Evolutionary conservation across 2,888 invertebrate species (phyloP).

Genomic region (Tricholauxania praeusta): DNA sequence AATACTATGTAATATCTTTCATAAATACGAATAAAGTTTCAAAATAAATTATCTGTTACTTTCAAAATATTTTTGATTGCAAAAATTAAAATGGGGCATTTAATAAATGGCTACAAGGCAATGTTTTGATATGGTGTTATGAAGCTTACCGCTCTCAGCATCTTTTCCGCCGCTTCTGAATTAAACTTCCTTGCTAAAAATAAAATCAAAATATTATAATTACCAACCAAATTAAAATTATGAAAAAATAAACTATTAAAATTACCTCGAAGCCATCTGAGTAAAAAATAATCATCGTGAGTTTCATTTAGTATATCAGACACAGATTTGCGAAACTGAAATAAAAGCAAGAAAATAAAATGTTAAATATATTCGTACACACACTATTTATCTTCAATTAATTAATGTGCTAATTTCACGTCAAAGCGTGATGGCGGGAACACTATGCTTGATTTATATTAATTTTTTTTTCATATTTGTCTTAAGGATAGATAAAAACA

Average conservation of each 20-base stretch:
- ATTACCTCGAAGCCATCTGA: constrained; percentile 86
- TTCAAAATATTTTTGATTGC: no score
- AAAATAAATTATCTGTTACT: no score
- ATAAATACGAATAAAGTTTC: no score
- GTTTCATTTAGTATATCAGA: constrained; percentile 76
- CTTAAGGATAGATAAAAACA: no score
- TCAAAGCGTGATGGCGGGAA: no score
- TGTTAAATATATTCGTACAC: not conserved
- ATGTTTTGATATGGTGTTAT: no score
- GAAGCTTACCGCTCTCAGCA: constrained; percentile 84
- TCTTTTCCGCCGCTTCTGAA: constrained; percentile 88
- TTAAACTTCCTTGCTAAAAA: constrained; percentile 84
- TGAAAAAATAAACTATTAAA: constrained; percentile 17
- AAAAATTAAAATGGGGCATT: no score
- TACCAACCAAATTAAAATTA: not conserved
- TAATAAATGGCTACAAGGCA: no score
- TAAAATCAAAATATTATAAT: constrained; percentile 4
- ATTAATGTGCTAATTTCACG: no score
- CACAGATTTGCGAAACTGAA: constrained; percentile 80
- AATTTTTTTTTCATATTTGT: no score
- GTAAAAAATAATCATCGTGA: constrained; percentile 82
- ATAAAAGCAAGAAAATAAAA: constrained; percentile 25
- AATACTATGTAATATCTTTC: no score
- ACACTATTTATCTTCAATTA: not conserved
- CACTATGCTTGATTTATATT: no score